Evolutionary conservation across 2,113 vertebrate genomes (phyloP).

Genomic region (Lucifuga dentata): DNA sequence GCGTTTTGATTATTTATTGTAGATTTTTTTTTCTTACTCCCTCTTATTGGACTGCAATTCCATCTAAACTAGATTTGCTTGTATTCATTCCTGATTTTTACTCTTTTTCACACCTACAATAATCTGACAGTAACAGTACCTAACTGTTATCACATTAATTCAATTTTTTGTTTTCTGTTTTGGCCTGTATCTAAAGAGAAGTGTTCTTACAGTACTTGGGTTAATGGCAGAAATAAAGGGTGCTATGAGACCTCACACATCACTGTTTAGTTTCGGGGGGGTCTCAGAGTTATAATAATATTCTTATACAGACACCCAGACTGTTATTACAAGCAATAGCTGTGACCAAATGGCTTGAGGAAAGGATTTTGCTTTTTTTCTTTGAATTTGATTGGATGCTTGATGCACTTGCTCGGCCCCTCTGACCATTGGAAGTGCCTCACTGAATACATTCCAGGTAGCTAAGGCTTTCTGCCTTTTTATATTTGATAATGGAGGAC

Average conservation of each 20-base stretch:
- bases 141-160: conserved; percentile 72
- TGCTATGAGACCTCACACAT: conserved; percentile 13
- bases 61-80: conserved; percentile 82
- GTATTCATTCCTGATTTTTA: conserved; percentile 79
- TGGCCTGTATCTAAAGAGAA: conserved; percentile 28
- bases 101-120: conserved; percentile 43
- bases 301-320: conserved; percentile 45
- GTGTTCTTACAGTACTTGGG: conserved; percentile 33
- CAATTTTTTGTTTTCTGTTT: not conserved
- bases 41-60: conserved; percentile 96
- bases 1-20: conserved; percentile 99
- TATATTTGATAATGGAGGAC: conserved; percentile 81
- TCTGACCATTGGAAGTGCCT: conserved; percentile 86
- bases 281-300: conserved; percentile 21
- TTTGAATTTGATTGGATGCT: conserved; percentile 69
- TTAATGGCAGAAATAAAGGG: conserved; percentile 38
- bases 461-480: conserved; percentile 79
- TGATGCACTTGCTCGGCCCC: conserved; percentile 70
- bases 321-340: conserved; percentile 76
- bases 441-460: conserved; percentile 95
- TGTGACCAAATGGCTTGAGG: conserved; percentile 82
- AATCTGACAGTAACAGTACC: conserved; percentile 82
- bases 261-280: conserved; percentile 20
- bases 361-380: conserved; percentile 35
- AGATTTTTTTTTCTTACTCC: conserved; percentile 83